Conservation (phyloP, 2,113 vertebrate genomes). For the Puffinus mauretanicus region DNA sequence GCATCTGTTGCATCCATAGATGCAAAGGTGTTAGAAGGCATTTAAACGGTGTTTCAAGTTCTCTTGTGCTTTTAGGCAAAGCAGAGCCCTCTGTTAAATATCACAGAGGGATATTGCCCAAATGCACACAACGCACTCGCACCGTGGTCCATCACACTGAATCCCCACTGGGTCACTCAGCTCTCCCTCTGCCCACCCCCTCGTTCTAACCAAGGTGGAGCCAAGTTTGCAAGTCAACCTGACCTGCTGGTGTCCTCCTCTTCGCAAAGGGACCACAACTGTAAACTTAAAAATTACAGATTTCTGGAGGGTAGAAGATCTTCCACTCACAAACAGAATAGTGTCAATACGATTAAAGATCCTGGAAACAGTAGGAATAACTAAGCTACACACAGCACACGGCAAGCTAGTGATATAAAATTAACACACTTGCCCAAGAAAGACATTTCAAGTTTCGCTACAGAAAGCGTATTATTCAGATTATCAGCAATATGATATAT, state of each 20-base stretch:
- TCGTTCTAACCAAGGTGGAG: background rate
- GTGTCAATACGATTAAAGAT: background rate
- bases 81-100: background rate
- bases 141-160: fast-evolving
- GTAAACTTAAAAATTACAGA: background rate
- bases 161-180: fast-evolving
- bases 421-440: background rate
- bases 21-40: background rate
- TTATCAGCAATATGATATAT: background rate
- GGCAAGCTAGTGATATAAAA: background rate
- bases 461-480: background rate
- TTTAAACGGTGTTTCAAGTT: background rate
- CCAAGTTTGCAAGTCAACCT: background rate
- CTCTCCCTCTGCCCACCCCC: background rate
- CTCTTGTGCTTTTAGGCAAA: background rate
- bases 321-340: background rate
- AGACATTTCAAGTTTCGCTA: background rate
- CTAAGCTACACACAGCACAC: background rate
- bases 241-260: background rate
- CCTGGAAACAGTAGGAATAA: background rate
- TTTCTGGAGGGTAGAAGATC: background rate
- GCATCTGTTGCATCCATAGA: background rate
- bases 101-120: too few relatives aligned
- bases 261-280: background rate
- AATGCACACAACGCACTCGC: fast-evolving